Base-by-base conservation (phyloP, 2,888 invertebrate species). In the Conops quadrifasciatus region DNA sequence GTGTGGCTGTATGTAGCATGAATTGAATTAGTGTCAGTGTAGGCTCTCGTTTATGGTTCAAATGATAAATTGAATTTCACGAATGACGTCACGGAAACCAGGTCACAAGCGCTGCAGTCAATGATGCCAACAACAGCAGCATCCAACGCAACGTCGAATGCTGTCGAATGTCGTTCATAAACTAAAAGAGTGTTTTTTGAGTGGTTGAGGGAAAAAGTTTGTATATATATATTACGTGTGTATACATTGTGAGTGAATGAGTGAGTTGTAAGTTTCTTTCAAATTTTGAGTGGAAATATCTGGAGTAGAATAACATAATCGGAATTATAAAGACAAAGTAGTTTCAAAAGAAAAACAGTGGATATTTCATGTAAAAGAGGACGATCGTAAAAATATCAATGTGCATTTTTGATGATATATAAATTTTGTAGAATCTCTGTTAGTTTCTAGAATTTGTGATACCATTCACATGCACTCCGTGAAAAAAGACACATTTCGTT, bases 61-160 rank as follows among this genome's bases (percentile, higher is more conserved):
- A 60, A 62, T 11, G 60, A 45, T 49, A 69, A 74, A 74, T 72
- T 73, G 45, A 75, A 73, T 75, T 70, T 70, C 76, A 70, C 71
- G 78, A 79, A 79, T 81, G 80, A 81, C 81, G 81, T 81, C 81
- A 81, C 76, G 63, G 59, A 77, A 81, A 81, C 80, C 81, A 81
- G 80, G 80, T 81, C 81, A 81, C 74, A 75, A 72, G 36, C 28
- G 21, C 24, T 24, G 56, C 7, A 36, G 36, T 36, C 36, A 36
- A 36, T 36, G 36, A 36, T 36, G 5, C 4, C 36, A 36, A 36
- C 4, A 36, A 36, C 36, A 36, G 9, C 36, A 56, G 24, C 36
- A 16, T 80, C 81, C 36, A 36, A 36, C 36, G 49, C 53, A 56
- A 26, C 58, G 24, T 51, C 1, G 43, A 67, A 45, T 21, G 58